Evolutionary conservation across 2,797 vertebrate genomes (phyloP).

Genomic region (Sus cebifrons): DNA sequence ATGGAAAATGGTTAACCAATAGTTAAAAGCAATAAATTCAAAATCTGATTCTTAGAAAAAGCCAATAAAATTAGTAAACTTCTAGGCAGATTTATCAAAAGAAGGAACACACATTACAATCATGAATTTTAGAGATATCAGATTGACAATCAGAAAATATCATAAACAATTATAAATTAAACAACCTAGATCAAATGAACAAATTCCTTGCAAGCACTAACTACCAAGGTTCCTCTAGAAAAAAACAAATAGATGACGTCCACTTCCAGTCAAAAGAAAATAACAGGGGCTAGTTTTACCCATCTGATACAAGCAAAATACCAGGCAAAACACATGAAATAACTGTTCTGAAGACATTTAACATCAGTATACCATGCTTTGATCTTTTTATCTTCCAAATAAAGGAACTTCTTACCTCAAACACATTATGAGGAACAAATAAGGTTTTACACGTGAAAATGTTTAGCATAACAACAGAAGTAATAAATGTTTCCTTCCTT

Average conservation of each 20-base stretch:
- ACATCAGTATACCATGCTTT: not conserved
- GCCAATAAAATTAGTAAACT: not conserved
- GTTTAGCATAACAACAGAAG: not conserved
- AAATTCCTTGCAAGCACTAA: not conserved
- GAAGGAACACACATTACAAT: not conserved
- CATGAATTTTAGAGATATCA: not conserved
- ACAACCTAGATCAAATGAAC: not conserved
- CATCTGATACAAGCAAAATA: not conserved
- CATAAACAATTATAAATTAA: slow-evolving; percentile 3
- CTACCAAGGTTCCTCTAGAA: not conserved
- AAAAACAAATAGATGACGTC: not conserved
- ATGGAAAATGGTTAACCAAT: not conserved
- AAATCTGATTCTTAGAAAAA: not conserved
- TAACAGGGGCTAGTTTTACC: not conserved
- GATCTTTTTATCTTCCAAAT: not conserved
- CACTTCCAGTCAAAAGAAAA: not conserved
- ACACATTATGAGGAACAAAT: not conserved
- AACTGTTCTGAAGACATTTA: not conserved
- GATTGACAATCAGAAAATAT: not conserved
- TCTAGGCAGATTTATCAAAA: not conserved
- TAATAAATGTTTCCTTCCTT: not conserved
- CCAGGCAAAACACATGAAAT: not conserved
- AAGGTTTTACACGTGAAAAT: not conserved
- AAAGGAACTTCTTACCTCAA: not conserved
- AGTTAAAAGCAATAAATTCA: not conserved